Evolutionary conservation across 1,140 invertebrate species (phyloP), one percentile per base, ranked within the genome.

Genomic region (Drosophila paulistorum): DNA sequence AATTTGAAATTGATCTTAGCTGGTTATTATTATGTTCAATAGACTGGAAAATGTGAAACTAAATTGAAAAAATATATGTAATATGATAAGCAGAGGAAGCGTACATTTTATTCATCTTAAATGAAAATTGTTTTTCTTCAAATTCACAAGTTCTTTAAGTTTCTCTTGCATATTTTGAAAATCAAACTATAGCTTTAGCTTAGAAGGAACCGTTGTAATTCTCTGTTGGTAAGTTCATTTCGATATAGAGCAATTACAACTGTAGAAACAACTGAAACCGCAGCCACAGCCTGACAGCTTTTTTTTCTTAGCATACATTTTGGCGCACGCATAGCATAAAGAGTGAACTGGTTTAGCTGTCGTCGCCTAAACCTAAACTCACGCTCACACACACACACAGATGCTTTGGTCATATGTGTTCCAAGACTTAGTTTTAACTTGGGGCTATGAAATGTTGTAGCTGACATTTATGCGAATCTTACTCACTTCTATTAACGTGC

Each of bases 391-490:
- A 37, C 30, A n/a, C 37, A 39, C 37, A 57, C 20, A 66, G 30
- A 69, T 45, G 67, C 64, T 64, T 79, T 60, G 67, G 76, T 73
- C 76, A 79, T 76, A 76, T 79, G 77, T 86, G 82, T 82, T 76
- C 79, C 73, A 51, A 71, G 76, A 77, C 84, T 87, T 79, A 87
- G 76, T 83, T 79, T 78, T 81, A 79, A 71, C 84, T 85, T 66
- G 80, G 65, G 66, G 84, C 77, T 78, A 89, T 84, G 68, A 73
- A 90, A 84, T 81, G 84, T 89, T 89, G 80, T 84, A 71, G 80
- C 77, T 84, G 84, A 89, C 84, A 89, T 89, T 89, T 89, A 89
- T 89, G 84, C 85, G 76, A 79, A 79, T 74, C 79, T 87, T 71
- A 82, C 65, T 87, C 71, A 82, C 64, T 77, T 72, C 67, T 79